Base-by-base conservation (phyloP, 2,113 vertebrate genomes). In the Oceanodroma tethys region DNA sequence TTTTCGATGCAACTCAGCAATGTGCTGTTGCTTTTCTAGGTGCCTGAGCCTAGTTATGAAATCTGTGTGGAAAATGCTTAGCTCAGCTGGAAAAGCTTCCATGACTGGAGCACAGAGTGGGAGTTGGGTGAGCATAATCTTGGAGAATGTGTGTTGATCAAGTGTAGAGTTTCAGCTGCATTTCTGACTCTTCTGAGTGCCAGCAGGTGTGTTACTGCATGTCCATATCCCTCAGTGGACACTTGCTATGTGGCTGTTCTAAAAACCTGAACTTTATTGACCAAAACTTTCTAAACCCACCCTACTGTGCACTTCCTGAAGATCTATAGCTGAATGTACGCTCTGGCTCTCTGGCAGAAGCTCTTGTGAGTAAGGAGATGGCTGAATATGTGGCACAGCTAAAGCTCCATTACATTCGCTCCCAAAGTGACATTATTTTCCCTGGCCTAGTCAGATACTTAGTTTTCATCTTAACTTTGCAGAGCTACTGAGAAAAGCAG, bases 71-170 rank as follows among this genome's bases (percentile, higher is more conserved):
- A 67, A 92, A 90, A 58, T 4, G 7, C 52, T 92, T 92, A 93
- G 90, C 68, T 89, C 93, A 93, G 86, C 75, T 94, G 92, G 92
- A 86, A 90, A 66, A 91, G 73, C 76, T 91, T 94, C 38, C 30
- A 23, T 81, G 89, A 29, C 72, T 91, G 87, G 56, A 96, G 52
- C 80, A 86, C 71, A 90, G 72, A 94, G 88, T 86, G 67, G 47
- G 92, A 97, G 36, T 26, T 93, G 68, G 82, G 72, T 92, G 80
- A 92, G 65, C 80, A 65, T 86, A 52, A 86, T 36, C 34, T 89
- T 88, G 48, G 84, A 81, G 55, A 84, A 81, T 71, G 56, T 29
- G n/a, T 88, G n/a, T 78, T 85, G 47, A 21, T 29, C 1, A 1
- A 36, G 11, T 63, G 40, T 71, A 71, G 52, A 6, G 3, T 78